A percentile compares a stretch with the other conserved stretches of the same genome.
Evolutionary conservation across 2,888 invertebrate genomes (phyloP).

Genomic region (Caenorhabditis sp.): DNA sequence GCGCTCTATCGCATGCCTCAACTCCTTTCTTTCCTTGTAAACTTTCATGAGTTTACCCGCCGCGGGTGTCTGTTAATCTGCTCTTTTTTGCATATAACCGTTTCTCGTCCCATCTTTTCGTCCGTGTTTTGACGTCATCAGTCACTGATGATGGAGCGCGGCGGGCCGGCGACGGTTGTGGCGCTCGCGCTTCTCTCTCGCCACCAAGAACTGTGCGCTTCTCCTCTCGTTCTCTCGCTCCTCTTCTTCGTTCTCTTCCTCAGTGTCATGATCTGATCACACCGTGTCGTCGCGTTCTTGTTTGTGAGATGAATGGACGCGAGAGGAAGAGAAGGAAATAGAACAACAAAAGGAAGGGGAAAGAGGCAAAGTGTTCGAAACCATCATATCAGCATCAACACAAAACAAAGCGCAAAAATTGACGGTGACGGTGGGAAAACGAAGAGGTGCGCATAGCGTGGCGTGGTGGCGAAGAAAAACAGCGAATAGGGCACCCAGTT

Average conservation of each 20-base stretch:
- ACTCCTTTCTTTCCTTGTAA: neutral
- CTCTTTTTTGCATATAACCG: neutral
- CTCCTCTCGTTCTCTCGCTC: neutral
- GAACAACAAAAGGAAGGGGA: neutral
- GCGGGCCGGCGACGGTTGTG: neutral
- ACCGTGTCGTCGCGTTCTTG: no score
- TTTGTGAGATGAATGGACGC: no score
- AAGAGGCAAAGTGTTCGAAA: slow-evolving; percentile 14
- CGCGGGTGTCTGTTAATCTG: neutral
- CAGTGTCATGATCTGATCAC: slow-evolving; percentile 17
- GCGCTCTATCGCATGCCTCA: slow-evolving; percentile 14
- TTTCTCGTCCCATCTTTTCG: neutral
- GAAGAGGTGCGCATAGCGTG: neutral
- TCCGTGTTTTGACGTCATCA: slow-evolving; percentile 37
- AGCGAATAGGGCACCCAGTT: neutral
- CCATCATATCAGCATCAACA: slow-evolving; percentile 14
- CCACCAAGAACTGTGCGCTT: slow-evolving; percentile 10
- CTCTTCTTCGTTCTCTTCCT: neutral
- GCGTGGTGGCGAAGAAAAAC: neutral
- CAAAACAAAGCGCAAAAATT: slow-evolving; percentile 6
- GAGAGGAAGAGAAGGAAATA: slow-evolving; percentile 7
- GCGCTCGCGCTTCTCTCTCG: slow-evolving; percentile 1
- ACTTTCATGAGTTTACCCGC: neutral
- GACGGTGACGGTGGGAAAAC: no score
- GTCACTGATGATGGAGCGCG: slow-evolving; percentile 21